Conservation (phyloP, 2,797 vertebrate genomes). For the Sebastes vulpes region DNA sequence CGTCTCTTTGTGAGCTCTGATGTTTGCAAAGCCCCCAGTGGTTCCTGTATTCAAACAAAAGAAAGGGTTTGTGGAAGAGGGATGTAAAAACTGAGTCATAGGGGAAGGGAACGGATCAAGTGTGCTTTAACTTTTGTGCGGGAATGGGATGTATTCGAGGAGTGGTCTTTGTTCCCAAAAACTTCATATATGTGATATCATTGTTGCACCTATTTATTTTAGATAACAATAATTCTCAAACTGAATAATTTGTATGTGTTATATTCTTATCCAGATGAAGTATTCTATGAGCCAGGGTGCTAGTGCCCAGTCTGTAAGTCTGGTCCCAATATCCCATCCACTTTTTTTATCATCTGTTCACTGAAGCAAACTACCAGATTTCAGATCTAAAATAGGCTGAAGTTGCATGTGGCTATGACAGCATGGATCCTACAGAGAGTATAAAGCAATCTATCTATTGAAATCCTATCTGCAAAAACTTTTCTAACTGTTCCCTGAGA, state of each 20-base stretch:
- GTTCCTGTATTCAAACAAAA: no score
- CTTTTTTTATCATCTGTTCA: constrained; percentile 1
- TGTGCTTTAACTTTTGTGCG: no score
- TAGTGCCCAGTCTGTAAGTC: constrained; percentile 83
- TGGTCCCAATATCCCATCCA: constrained; percentile 18
- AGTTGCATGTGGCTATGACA: background rate
- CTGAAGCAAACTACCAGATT: constrained; percentile 40
- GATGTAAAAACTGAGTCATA: no score
- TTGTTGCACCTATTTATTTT: background rate
- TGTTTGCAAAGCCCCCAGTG: no score
- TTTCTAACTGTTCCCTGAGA: background rate
- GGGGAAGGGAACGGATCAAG: no score
- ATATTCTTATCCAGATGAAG: constrained; percentile 73
- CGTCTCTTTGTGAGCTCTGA: no score
- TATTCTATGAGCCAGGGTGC: constrained; percentile 73
- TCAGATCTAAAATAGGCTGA: background rate
- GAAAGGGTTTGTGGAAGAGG: no score
- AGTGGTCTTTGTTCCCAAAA: no score
- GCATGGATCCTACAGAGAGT: background rate
- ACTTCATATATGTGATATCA: background rate
- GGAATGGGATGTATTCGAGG: no score
- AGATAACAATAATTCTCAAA: background rate
- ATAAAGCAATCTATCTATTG: background rate
- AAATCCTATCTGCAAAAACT: background rate
- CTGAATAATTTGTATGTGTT: constrained; percentile 29